A percentile compares a stretch with the other conserved stretches of the same genome.
Evolutionary conservation across 2,113 vertebrate species (phyloP).

Genomic region (Shinisaurus crocodilurus): DNA sequence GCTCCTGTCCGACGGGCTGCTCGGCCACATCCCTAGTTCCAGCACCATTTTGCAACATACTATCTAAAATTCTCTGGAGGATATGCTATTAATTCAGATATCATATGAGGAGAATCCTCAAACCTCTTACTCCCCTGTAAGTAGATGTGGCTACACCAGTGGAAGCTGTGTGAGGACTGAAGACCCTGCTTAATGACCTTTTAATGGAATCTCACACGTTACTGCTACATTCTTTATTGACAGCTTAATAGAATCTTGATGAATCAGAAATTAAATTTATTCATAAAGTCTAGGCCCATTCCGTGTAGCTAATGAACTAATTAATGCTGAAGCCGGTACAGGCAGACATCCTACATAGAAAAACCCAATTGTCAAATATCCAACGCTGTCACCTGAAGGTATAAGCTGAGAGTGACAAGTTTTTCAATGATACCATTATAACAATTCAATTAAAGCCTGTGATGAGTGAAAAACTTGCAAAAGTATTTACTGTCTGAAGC

Average conservation of each 20-base stretch:
- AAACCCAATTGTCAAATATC: constrained; percentile 37
- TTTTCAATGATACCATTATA: constrained; percentile 24
- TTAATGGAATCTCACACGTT: constrained; percentile 57
- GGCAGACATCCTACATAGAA: neutral
- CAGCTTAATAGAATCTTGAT: constrained; percentile 59
- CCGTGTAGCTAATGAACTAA: constrained; percentile 64
- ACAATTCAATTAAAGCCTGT: constrained; percentile 3
- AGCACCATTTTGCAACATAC: constrained; percentile 16
- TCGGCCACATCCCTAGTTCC: too few species aligned
- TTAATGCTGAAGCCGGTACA: constrained; percentile 48
- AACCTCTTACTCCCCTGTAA: neutral
- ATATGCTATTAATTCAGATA: constrained; percentile 41
- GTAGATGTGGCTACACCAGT: neutral
- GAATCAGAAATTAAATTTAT: constrained; percentile 61
- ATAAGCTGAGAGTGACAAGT: constrained; percentile 35
- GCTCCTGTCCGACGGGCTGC: too few species aligned
- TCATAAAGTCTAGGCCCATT: constrained; percentile 53
- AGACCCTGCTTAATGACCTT: constrained; percentile 53
- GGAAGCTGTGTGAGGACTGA: neutral
- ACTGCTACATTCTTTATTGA: constrained; percentile 54
- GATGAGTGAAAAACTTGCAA: neutral
- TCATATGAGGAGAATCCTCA: neutral
- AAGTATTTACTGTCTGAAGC: neutral
- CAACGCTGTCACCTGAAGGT: constrained; percentile 38
- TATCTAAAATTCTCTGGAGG: constrained; percentile 41